Percentiles rank a stretch among this genome's conserved stretches.
phyloP scores from a whole-genome alignment of 2,113 vertebrate species.

The Vidua macroura region DNA sequence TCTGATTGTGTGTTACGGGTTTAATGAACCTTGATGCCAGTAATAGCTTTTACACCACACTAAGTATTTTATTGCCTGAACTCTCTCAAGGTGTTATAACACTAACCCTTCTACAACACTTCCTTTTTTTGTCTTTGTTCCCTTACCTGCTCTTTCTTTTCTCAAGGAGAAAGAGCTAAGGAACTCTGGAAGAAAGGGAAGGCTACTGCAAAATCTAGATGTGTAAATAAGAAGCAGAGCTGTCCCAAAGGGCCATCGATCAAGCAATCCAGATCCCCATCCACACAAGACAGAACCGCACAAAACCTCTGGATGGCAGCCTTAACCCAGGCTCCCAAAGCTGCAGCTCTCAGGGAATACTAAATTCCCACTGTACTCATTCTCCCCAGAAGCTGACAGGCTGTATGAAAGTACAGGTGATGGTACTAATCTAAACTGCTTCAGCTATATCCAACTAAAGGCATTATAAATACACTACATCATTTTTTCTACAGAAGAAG shows the following conservation, averaged over 20 bases:
- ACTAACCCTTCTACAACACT: background rate
- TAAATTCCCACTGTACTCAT: background rate
- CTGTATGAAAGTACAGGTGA: background rate
- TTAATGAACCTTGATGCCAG: background rate
- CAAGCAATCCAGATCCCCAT: background rate
- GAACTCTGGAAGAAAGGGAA: background rate
- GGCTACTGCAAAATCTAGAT: background rate
- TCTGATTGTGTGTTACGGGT: fast-evolving
- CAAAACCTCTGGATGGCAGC: slow-evolving; percentile 27
- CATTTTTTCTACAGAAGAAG: background rate
- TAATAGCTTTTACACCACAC: background rate
- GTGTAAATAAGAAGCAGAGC: background rate
- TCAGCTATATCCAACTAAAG: background rate
- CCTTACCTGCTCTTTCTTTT: background rate
- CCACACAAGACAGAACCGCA: fast-evolving
- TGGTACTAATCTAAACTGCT: background rate
- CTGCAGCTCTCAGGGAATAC: background rate
- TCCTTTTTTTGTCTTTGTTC: background rate
- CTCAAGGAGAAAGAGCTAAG: background rate
- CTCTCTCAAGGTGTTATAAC: background rate
- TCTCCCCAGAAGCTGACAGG: background rate
- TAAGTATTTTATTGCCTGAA: background rate
- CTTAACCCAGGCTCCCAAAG: background rate
- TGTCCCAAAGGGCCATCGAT: background rate
- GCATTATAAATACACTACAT: background rate